phyloP scores from a whole-genome alignment of 2,888 invertebrate species.

The Keiferia lycopersicella region DNA sequence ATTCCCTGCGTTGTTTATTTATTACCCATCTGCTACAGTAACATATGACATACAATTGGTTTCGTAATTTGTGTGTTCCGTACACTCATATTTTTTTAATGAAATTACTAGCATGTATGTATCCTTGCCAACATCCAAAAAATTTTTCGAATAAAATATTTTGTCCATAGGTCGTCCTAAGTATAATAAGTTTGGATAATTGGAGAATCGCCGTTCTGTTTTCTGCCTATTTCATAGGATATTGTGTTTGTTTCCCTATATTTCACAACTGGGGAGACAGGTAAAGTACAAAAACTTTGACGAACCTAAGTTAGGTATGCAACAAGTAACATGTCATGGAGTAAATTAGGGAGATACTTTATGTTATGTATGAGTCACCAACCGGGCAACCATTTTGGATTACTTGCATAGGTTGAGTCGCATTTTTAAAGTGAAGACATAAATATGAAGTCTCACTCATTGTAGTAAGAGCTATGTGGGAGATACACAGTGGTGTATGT shows the following conservation, averaged over 20 bases:
- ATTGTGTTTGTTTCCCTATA: conserved; percentile 71
- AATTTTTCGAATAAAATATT: not conserved
- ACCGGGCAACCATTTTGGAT: too few species aligned
- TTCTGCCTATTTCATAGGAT: conserved; percentile 71
- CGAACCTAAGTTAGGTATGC: not conserved
- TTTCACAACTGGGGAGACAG: conserved; percentile 70
- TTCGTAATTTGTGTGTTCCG: too few species aligned
- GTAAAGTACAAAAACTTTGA: conserved; percentile 40
- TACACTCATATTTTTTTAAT: too few species aligned
- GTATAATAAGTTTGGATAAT: conserved; percentile 65
- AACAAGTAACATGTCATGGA: not conserved
- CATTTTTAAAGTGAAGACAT: too few species aligned
- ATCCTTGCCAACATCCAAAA: not conserved
- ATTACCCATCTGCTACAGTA: too few species aligned
- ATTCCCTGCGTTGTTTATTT: too few species aligned
- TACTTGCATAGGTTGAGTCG: not conserved
- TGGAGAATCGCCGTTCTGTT: conserved; percentile 62
- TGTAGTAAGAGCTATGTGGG: too few species aligned
- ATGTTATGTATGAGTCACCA: too few species aligned
- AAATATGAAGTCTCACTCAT: too few species aligned
- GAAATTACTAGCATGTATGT: not conserved
- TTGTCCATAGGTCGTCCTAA: conserved; percentile 53
- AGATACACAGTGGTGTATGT: too few species aligned
- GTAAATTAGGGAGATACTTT: too few species aligned
- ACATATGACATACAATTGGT: too few species aligned